Conservation (phyloP, 1,140 invertebrate species). For the Pissodes strobi region DNA sequence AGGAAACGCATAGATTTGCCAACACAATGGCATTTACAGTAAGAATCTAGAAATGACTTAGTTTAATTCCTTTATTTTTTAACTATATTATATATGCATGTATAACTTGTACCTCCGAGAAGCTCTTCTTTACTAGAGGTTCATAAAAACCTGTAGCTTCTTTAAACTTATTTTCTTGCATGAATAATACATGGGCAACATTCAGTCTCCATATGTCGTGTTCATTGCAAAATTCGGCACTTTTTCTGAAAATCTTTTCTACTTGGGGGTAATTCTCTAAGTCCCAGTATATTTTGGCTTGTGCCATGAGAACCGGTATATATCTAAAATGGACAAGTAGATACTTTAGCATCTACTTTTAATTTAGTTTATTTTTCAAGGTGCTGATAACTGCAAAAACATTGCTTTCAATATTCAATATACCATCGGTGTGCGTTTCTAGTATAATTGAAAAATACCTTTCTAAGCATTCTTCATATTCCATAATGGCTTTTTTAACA, state of each 20-base stretch:
- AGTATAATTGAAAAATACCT: constrained; percentile 33
- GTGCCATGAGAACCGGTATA: constrained; percentile 94
- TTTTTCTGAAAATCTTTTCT: constrained; percentile 93
- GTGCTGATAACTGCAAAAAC: too few relatives aligned
- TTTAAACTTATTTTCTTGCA: constrained; percentile 99
- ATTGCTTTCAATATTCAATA: too few relatives aligned
- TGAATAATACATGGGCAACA: constrained; percentile 97
- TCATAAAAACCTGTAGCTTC: constrained; percentile 98
- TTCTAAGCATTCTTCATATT: constrained; percentile 92
- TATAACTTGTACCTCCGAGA: constrained; percentile 89
- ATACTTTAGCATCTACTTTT: too few relatives aligned
- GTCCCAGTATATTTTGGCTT: constrained; percentile 99
- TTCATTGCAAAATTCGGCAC: constrained; percentile 97
- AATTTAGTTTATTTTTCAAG: too few relatives aligned
- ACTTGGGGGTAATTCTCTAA: constrained; percentile 94
- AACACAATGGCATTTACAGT: constrained; percentile 95
- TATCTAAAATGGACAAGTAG: constrained; percentile 67
- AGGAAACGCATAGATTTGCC: constrained; percentile 97
- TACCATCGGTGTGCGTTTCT: too few relatives aligned
- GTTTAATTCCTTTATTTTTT: constrained; percentile 5
- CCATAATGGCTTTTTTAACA: constrained; percentile 86
- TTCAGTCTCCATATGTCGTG: constrained; percentile 97
- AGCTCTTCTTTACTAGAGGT: constrained; percentile 96
- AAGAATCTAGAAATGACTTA: constrained; percentile 75
- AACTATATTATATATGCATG: neutral